Conservation (phyloP, 1,140 invertebrate genomes). For the Teleopsis dalmanni region DNA sequence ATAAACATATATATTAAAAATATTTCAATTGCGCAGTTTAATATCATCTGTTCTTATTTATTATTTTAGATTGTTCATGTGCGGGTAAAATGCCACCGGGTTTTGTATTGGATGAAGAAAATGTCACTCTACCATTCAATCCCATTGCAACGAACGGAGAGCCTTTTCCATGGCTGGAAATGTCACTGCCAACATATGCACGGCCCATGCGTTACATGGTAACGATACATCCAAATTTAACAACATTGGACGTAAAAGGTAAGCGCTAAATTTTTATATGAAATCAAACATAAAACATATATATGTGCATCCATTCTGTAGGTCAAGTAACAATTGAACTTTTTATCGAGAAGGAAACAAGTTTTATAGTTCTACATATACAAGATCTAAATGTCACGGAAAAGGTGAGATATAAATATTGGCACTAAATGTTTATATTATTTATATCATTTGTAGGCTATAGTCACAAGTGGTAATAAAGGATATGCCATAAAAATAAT, state of each 20-base stretch:
- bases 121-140: conserved; percentile 51
- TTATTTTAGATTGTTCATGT: conserved; percentile 59
- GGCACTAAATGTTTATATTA: background rate
- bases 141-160: conserved; percentile 69
- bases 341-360: conserved; percentile 72
- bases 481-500: conserved; percentile 64
- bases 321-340: conserved; percentile 81
- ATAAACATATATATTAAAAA: too few relatives aligned
- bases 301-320: conserved; percentile 35
- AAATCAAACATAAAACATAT: background rate
- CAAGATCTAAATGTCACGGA: conserved; percentile 83
- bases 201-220: conserved; percentile 81
- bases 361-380: conserved; percentile 85
- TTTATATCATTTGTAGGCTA: conserved; percentile 49
- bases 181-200: conserved; percentile 72
- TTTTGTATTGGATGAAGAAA: conserved; percentile 54
- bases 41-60: conserved; percentile 17
- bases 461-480: conserved; percentile 56
- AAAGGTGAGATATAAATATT: conserved; percentile 49
- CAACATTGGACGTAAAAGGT: conserved; percentile 82
- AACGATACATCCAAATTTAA: conserved; percentile 88
- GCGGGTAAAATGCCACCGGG: conserved; percentile 58
- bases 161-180: conserved; percentile 82
- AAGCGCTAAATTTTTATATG: background rate
- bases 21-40: too few relatives aligned